A percentile compares a stretch with the other conserved stretches of the same genome.
These are phyloP conservation scores for Aporophyla lueneburgensis DNA, from an alignment of 2,888 invertebrate genomes.

Conservation along the genomic window DNA sequence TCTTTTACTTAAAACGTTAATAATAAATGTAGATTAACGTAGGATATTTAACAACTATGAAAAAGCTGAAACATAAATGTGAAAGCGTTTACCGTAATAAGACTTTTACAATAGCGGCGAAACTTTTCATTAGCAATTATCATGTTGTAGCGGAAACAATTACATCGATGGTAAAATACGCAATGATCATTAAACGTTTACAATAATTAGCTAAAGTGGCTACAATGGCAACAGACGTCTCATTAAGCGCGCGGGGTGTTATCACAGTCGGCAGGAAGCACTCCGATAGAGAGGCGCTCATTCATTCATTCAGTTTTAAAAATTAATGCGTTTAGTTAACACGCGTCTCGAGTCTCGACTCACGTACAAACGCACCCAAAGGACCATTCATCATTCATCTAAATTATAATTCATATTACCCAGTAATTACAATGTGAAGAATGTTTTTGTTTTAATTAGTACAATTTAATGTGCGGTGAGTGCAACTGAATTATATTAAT, in stretches of 20 bases:
- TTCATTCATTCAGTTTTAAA: slow-evolving; percentile 87
- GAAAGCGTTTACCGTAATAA: slow-evolving; percentile 20
- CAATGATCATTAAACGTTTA: slow-evolving; percentile 65
- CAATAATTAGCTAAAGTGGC: slow-evolving; percentile 69
- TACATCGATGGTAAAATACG: slow-evolving; percentile 62
- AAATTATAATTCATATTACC: slow-evolving; percentile 49
- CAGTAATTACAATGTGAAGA: slow-evolving; percentile 62
- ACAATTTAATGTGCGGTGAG: slow-evolving; percentile 62
- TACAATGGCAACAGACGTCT: slow-evolving; percentile 71
- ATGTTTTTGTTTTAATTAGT: slow-evolving; percentile 64
- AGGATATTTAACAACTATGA: neutral
- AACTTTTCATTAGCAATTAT: slow-evolving; percentile 60
- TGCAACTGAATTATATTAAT: slow-evolving; percentile 51
- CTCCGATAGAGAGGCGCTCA: slow-evolving; percentile 75
- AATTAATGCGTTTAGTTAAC: slow-evolving; percentile 78
- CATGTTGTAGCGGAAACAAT: slow-evolving; percentile 56
- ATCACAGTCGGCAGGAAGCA: slow-evolving; percentile 83
- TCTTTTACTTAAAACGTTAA: neutral
- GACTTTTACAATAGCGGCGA: slow-evolving; percentile 10
- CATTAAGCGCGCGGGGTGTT: slow-evolving; percentile 76
- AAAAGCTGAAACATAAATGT: slow-evolving; percentile 17
- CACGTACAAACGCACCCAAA: slow-evolving; percentile 43
- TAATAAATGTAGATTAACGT: neutral
- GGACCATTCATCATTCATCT: slow-evolving; percentile 52
- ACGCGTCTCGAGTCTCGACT: slow-evolving; percentile 72